phyloP scores from a whole-genome alignment of 2,888 invertebrate genomes.

The Polymixis flavicincta region DNA sequence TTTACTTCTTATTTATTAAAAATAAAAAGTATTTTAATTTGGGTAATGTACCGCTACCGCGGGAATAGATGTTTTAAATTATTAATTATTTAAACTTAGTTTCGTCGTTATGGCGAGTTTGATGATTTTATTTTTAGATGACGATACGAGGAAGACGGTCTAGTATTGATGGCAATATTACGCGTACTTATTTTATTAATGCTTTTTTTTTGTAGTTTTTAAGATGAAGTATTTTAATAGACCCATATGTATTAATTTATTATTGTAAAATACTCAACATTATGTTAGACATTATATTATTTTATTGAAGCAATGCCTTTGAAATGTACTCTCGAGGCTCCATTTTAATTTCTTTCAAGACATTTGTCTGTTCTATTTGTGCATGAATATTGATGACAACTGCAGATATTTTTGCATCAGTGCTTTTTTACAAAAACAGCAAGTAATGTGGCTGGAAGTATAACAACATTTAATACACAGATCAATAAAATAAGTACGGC shows the following conservation, averaged over 20 bases:
- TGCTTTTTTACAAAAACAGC: not conserved
- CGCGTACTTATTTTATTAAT: constrained; percentile 76
- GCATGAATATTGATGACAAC: not conserved
- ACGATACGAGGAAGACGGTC: constrained; percentile 58
- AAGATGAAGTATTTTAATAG: constrained; percentile 66
- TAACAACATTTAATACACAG: not conserved
- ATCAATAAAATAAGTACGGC: not conserved
- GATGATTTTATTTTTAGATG: constrained; percentile 42
- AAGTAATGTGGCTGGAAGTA: not conserved
- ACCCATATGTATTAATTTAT: constrained; percentile 63
- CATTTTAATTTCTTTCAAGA: not conserved
- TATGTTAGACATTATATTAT: constrained; percentile 38
- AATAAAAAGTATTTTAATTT: constrained; percentile 52
- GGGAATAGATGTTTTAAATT: constrained; percentile 31
- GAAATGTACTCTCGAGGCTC: not conserved
- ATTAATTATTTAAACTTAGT: constrained; percentile 32
- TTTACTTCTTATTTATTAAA: constrained; percentile 62
- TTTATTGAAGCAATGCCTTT: constrained; percentile 17
- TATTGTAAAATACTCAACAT: constrained; percentile 66
- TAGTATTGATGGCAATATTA: constrained; percentile 72
- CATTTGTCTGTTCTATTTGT: not conserved
- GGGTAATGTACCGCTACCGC: constrained; percentile 23
- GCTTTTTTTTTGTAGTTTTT: constrained; percentile 71
- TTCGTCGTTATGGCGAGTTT: constrained; percentile 21
- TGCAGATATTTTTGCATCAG: not conserved